Evolutionary conservation across 1,140 invertebrate species (phyloP), one percentile per base, ranked within the genome.

Genomic region (Neodiprion pinetum): DNA sequence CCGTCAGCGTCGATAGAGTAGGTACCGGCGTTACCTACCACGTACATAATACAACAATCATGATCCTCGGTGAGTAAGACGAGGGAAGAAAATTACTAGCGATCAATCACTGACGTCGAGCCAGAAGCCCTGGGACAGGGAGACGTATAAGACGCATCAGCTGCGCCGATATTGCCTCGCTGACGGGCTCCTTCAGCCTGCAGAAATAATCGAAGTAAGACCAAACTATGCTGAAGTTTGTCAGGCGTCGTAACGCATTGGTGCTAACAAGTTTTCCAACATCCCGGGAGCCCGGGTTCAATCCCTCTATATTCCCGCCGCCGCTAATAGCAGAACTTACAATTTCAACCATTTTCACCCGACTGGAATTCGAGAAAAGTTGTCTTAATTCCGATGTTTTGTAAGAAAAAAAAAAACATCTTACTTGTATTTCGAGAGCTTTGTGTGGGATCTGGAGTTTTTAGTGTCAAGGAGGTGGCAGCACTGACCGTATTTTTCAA

Each of bases 41-140:
- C n/a, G 53, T 17, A 17, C 53, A 17, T 61, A 61, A 61, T 17
- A 61, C 53, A 61, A 61, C n/a, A 61, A 61, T 61, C 53, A 61
- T 61, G n/a, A 61, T 12, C 53, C 53, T 61, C 28, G 28, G 28
- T 40, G n/a, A 61, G 53, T 61, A 61, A 61, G n/a, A 17, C 53
- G 11, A 61, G 11, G 53, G 53, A 17, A 17, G 11, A 61, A 61
- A 61, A 61, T 61, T 61, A 17, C 53, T 7, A 17, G 53, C 53
- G 53, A 61, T 61, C 53, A 61, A 61, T 61, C 53, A 61, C 53
- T 17, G 53, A 61, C 7, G 53, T 61, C 53, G 53, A 61, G 53
- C 53, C 53, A 17, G 53, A 61, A 61, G 53, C 53, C n/a, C 5
- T 17, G 53, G 11, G 53, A 61, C n/a, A 17, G 11, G 28, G 28